These are phyloP conservation scores for Dasypolia templi DNA, from an alignment of 2,888 invertebrate genomes.

Conservation along the genomic window DNA sequence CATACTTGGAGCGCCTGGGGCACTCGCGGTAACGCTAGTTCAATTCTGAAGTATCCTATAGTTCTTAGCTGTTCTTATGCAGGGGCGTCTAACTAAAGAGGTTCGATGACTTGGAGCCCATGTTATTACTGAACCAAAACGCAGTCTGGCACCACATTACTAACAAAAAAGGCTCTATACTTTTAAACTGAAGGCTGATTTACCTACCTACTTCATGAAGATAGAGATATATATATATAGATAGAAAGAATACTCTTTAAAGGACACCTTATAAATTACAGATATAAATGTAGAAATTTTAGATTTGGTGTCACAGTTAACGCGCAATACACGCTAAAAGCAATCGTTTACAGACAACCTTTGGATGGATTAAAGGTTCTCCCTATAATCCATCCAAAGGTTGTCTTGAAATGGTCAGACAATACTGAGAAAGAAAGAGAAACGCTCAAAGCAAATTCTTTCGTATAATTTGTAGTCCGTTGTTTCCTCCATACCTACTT, in stretches of 20 bases:
- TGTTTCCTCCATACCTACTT: background rate
- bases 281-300: too few relatives aligned
- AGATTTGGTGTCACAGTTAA: too few relatives aligned
- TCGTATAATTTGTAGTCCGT: slow-evolving; percentile 1
- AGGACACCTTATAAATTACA: too few relatives aligned
- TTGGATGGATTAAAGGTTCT: too few relatives aligned
- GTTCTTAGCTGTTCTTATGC: background rate
- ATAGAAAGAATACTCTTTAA: too few relatives aligned
- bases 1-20: too few relatives aligned
- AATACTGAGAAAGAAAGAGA: background rate
- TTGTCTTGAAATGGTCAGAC: too few relatives aligned
- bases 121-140: background rate
- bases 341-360: too few relatives aligned
- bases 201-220: background rate
- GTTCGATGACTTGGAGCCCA: background rate
- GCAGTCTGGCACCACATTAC: background rate
- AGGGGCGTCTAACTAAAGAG: background rate
- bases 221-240: too few relatives aligned
- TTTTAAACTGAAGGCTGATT: background rate
- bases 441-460: background rate
- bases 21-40: too few relatives aligned
- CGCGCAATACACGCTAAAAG: too few relatives aligned
- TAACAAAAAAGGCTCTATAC: background rate
- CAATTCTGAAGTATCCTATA: background rate
- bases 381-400: too few relatives aligned